phyloP scores from a whole-genome alignment of 2,797 vertebrate genomes.

The Novumbra hubbsi region DNA sequence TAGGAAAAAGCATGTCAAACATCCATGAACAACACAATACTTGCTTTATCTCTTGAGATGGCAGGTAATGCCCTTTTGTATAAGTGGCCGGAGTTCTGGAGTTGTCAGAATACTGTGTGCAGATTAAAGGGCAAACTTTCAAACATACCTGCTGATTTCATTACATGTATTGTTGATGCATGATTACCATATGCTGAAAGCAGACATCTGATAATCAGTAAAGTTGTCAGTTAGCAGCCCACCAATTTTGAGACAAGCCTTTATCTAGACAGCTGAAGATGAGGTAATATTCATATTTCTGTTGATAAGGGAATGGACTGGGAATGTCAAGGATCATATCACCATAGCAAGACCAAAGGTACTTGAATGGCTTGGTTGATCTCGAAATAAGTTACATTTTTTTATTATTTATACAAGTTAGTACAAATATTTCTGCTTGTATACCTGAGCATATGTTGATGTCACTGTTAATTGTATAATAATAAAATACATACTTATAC shows the following conservation, averaged over 20 bases:
- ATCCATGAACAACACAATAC: too few relatives aligned
- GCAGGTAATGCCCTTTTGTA: too few relatives aligned
- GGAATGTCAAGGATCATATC: not conserved
- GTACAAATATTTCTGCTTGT: not conserved
- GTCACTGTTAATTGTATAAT: not conserved
- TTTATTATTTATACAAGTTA: too few relatives aligned
- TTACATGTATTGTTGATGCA: not conserved
- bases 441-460: not conserved
- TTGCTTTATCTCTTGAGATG: too few relatives aligned
- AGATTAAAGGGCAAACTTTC: not conserved
- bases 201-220: slow-evolving; percentile 2
- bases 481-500: not conserved
- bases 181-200: not conserved
- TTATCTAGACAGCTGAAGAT: not conserved
- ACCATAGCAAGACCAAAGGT: not conserved
- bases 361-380: not conserved
- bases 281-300: not conserved
- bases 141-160: not conserved
- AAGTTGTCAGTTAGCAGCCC: not conserved
- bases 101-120: too few relatives aligned
- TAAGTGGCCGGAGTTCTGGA: too few relatives aligned
- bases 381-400: too few relatives aligned
- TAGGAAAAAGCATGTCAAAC: too few relatives aligned
- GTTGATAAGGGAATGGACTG: not conserved
- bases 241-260: not conserved